These are phyloP conservation scores for Thalassophryne amazonica DNA, from an alignment of 2,797 vertebrate species.

Conservation along the genomic window DNA sequence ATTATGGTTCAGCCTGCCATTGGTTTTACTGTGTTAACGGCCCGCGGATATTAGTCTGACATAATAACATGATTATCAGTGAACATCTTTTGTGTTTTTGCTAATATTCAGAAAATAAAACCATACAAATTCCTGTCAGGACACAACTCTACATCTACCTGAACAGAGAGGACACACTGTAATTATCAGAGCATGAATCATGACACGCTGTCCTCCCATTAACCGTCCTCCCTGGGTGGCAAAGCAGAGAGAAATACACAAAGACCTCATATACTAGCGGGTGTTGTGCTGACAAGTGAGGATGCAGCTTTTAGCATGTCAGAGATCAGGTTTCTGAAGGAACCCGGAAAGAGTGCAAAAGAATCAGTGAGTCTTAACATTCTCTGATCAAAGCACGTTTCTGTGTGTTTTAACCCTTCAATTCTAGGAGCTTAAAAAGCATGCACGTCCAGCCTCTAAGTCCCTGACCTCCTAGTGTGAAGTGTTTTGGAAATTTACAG, in stretches of 20 bases:
- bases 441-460: slow-evolving; percentile 46
- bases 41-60: too few relatives aligned
- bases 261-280: slow-evolving; percentile 54
- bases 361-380: slow-evolving; percentile 66
- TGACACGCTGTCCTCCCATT: slow-evolving; percentile 44
- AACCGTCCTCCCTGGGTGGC: slow-evolving; percentile 67
- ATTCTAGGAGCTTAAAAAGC: slow-evolving; percentile 26
- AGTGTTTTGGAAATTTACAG: slow-evolving; percentile 64
- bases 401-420: slow-evolving; percentile 9
- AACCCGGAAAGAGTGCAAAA: slow-evolving; percentile 43
- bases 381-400: slow-evolving; percentile 47
- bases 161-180: slow-evolving; percentile 52
- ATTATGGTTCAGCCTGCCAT: too few relatives aligned
- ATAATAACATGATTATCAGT: too few relatives aligned
- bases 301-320: slow-evolving; percentile 59
- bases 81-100: too few relatives aligned
- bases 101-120: too few relatives aligned
- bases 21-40: too few relatives aligned
- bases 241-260: slow-evolving; percentile 56
- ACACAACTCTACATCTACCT: slow-evolving; percentile 51
- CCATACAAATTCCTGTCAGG: slow-evolving; percentile 17
- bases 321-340: slow-evolving; percentile 68
- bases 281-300: slow-evolving; percentile 71
- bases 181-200: slow-evolving; percentile 70
- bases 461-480: slow-evolving; percentile 66